These are phyloP conservation scores for Stomatorhinus ivindoensis DNA, from an alignment of 2,113 vertebrate genomes.

Conservation along the genomic window DNA sequence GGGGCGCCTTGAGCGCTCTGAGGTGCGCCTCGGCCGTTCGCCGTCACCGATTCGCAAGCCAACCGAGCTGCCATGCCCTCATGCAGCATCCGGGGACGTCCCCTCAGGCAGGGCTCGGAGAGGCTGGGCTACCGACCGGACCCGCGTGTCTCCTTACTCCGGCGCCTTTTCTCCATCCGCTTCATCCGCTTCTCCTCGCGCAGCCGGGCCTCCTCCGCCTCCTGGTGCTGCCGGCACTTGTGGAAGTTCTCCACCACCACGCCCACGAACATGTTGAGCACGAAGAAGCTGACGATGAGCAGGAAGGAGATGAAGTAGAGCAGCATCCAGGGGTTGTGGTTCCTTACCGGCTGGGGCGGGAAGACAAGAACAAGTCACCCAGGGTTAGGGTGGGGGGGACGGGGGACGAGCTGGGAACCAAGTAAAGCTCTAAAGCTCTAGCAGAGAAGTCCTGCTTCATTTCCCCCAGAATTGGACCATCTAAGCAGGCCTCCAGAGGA, in stretches of 20 bases:
- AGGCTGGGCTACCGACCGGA: conserved; percentile 61
- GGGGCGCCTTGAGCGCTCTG: background rate
- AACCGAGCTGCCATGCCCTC: conserved; percentile 5
- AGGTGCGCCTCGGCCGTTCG: background rate
- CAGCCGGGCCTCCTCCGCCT: conserved; percentile 80
- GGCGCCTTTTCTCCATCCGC: conserved; percentile 82
- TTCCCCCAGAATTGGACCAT: background rate
- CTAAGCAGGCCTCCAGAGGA: background rate
- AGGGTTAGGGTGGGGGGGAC: background rate
- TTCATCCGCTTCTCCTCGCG: conserved; percentile 81
- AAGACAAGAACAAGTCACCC: background rate
- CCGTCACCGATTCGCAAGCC: background rate
- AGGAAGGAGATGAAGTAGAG: conserved; percentile 95
- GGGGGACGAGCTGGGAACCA: background rate
- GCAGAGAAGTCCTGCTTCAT: background rate
- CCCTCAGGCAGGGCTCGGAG: conserved; percentile 64
- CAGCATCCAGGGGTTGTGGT: conserved; percentile 93
- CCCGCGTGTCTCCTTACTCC: conserved; percentile 77
- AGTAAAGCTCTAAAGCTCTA: background rate
- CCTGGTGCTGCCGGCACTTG: conserved; percentile 92
- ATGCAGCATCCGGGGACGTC: conserved; percentile 7
- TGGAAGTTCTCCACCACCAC: conserved; percentile 96
- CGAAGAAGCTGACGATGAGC: conserved; percentile 94
- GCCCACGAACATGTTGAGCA: conserved; percentile 94
- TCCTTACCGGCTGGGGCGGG: conserved; percentile 68